Conservation (phyloP, 2,888 invertebrate genomes). For the Heteropelma amictum region DNA sequence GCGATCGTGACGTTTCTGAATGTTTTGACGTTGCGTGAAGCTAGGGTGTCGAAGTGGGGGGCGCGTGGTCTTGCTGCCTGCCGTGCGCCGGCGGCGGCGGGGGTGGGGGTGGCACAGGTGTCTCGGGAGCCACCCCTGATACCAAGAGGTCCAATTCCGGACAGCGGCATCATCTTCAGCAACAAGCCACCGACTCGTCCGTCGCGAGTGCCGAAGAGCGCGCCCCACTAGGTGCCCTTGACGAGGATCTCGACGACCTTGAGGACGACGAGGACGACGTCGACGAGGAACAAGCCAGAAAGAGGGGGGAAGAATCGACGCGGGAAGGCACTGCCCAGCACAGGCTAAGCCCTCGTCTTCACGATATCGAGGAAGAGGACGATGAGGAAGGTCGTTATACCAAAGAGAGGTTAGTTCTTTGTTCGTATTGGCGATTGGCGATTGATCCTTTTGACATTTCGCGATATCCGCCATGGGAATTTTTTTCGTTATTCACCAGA, state of each 20-base stretch:
- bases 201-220: constrained; percentile 82
- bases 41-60: constrained; percentile 79
- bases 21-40: constrained; percentile 74
- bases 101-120: constrained; percentile 72
- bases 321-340: constrained; percentile 78
- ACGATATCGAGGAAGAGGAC: constrained; percentile 91
- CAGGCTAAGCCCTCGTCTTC: constrained; percentile 86
- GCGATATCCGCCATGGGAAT: too few relatives aligned
- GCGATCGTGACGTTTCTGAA: constrained; percentile 60
- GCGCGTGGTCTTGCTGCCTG: constrained; percentile 78
- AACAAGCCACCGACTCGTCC: constrained; percentile 46
- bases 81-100: constrained; percentile 80
- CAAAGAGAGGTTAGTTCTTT: constrained; percentile 73
- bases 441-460: too few relatives aligned
- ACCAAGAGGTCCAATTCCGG: constrained; percentile 56
- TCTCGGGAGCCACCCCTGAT: constrained; percentile 58
- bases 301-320: constrained; percentile 52
- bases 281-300: constrained; percentile 59
- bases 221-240: constrained; percentile 71
- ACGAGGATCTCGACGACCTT: constrained; percentile 68
- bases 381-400: constrained; percentile 80
- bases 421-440: neutral
- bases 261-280: constrained; percentile 72
- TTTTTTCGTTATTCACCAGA: too few relatives aligned
- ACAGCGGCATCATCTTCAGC: constrained; percentile 74